These are phyloP conservation scores for Eutolmus rufibarbis DNA, from an alignment of 2,888 invertebrate genomes.

Conservation along the genomic window DNA sequence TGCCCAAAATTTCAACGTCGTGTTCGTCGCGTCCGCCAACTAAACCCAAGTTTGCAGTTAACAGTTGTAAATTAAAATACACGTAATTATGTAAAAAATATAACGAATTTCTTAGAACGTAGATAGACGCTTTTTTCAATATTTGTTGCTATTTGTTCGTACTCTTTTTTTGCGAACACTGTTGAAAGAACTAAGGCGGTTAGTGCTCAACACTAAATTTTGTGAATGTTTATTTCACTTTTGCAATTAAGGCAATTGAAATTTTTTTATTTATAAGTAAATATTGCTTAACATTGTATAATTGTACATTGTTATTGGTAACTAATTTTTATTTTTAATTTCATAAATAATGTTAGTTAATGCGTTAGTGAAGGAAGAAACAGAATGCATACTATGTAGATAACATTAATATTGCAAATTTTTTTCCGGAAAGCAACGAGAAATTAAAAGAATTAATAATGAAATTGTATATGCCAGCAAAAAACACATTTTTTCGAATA, in stretches of 20 bases:
- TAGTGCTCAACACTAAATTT: background rate
- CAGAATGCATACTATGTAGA: background rate
- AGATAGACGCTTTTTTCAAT: constrained; percentile 16
- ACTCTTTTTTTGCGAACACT: background rate
- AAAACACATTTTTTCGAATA: background rate
- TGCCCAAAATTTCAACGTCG: background rate
- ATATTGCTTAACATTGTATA: background rate
- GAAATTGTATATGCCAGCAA: background rate
- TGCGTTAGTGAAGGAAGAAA: background rate
- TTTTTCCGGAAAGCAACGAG: background rate
- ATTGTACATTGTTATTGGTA: background rate
- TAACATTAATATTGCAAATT: background rate
- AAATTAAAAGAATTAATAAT: background rate
- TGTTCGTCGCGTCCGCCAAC: background rate
- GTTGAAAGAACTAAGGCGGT: background rate
- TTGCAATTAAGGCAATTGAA: background rate
- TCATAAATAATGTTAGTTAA: background rate
- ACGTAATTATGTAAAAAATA: background rate
- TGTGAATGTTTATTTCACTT: background rate
- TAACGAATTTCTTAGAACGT: constrained; percentile 21
- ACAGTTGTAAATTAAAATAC: constrained; percentile 16
- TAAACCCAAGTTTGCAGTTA: constrained; percentile 19
- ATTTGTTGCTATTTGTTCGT: background rate
- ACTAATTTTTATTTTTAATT: background rate
- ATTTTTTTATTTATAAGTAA: background rate